Evolutionary conservation across 2,888 invertebrate species (phyloP).

Genomic region (Protophormia terraenovae): DNA sequence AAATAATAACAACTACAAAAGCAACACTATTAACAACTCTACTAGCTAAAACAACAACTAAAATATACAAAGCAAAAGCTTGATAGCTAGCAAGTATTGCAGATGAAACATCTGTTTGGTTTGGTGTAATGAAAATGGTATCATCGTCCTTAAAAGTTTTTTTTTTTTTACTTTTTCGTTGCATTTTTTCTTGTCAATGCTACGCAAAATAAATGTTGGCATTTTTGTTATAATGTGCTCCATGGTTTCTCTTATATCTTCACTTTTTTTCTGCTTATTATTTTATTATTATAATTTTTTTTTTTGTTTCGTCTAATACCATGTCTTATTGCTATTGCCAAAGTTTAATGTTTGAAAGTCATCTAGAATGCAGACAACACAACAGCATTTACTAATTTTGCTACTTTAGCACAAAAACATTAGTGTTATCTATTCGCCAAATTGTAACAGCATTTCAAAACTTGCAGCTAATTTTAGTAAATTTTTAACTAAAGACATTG

Average conservation of each 20-base stretch:
- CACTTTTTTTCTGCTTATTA: not conserved
- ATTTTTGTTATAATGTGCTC: slow-evolving; percentile 30
- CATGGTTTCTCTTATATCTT: not conserved
- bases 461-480: slow-evolving; percentile 35
- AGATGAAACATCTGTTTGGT: slow-evolving; percentile 43
- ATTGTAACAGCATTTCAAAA: slow-evolving; percentile 36
- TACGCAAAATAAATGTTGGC: slow-evolving; percentile 42
- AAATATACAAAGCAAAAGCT: not conserved
- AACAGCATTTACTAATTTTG: slow-evolving; percentile 51
- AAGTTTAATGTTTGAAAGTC: slow-evolving; percentile 41
- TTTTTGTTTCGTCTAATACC: not conserved
- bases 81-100: slow-evolving; percentile 13
- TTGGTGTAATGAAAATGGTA: slow-evolving; percentile 37
- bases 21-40: slow-evolving; percentile 31
- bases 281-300: not conserved
- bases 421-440: slow-evolving; percentile 54
- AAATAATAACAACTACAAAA: too few species aligned
- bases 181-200: slow-evolving; percentile 14
- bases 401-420: slow-evolving; percentile 43
- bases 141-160: slow-evolving; percentile 35
- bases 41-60: not conserved
- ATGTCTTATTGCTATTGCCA: slow-evolving; percentile 43
- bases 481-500: slow-evolving; percentile 12
- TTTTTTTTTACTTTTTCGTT: not conserved
- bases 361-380: slow-evolving; percentile 30